Conservation (phyloP, 2,113 vertebrate genomes). For the Cathartes aura region DNA sequence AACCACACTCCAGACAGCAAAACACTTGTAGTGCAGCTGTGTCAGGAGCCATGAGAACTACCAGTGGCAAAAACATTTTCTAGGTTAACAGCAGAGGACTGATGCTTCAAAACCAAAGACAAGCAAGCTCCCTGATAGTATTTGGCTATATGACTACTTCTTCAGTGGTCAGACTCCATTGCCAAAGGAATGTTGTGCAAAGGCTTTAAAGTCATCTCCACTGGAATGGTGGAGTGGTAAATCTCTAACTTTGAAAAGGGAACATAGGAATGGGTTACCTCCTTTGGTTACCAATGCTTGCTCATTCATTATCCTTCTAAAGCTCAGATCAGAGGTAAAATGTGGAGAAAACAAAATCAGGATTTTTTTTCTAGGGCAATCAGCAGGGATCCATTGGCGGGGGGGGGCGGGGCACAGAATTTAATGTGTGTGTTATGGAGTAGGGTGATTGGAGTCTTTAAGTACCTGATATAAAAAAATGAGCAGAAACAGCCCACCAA, state of each 20-base stretch:
- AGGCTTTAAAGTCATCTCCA: not conserved
- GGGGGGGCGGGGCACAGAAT: accelerated
- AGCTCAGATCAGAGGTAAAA: not conserved
- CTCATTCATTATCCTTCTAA: not conserved
- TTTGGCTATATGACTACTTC: not conserved
- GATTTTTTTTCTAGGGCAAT: not conserved
- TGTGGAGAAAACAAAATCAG: not conserved
- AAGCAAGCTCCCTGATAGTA: not conserved
- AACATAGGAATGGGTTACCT: not conserved
- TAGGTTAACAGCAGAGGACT: not conserved
- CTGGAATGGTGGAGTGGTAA: accelerated
- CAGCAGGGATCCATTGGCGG: not conserved
- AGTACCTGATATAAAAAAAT: not conserved
- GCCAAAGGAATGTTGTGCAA: not conserved
- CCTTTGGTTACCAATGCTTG: not conserved
- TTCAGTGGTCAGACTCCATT: not conserved
- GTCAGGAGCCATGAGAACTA: not conserved
- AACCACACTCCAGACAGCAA: not conserved
- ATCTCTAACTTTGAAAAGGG: not conserved
- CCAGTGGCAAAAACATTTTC: not conserved
- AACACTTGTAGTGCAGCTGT: not conserved
- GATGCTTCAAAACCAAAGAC: not conserved
- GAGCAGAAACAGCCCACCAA: not conserved
- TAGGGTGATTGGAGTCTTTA: not conserved
- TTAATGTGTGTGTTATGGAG: not conserved